Evolutionary conservation across 2,797 vertebrate genomes (phyloP).

Genomic region (Chiroxiphia lanceolata): DNA sequence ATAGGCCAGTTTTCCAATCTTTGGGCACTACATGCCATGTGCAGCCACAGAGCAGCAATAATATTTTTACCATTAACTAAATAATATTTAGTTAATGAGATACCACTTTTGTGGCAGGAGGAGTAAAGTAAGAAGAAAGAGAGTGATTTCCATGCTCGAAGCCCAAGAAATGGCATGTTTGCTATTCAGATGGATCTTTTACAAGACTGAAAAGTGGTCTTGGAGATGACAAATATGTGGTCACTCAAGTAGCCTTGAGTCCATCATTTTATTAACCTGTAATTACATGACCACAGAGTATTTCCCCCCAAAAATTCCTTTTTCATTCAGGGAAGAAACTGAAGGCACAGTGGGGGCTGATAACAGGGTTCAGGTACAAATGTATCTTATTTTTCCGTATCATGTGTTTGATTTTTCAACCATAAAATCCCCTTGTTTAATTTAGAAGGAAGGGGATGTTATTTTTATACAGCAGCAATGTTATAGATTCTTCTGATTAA

Average conservation of each 20-base stretch:
- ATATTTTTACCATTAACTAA: neutral
- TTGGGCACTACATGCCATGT: neutral
- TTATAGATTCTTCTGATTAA: neutral
- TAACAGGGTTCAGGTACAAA: neutral
- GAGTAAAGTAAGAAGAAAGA: neutral
- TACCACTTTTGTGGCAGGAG: neutral
- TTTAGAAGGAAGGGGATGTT: neutral
- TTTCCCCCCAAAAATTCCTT: neutral
- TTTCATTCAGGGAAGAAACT: neutral
- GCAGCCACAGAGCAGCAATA: neutral
- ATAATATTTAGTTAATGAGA: neutral
- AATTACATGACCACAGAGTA: neutral
- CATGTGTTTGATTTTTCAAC: neutral
- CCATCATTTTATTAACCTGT: neutral
- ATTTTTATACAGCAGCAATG: neutral
- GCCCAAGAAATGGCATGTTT: neutral
- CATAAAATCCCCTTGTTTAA: neutral
- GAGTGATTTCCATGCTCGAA: neutral
- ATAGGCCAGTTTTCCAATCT: neutral
- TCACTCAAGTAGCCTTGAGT: neutral
- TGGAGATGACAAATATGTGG: neutral
- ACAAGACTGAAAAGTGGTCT: neutral
- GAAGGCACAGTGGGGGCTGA: neutral
- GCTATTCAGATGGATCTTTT: neutral
- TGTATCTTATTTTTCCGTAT: neutral